phyloP scores from a whole-genome alignment of 30 jellyfish, hydroid and myxozoan species.

The Turritopsis rubra region DNA sequence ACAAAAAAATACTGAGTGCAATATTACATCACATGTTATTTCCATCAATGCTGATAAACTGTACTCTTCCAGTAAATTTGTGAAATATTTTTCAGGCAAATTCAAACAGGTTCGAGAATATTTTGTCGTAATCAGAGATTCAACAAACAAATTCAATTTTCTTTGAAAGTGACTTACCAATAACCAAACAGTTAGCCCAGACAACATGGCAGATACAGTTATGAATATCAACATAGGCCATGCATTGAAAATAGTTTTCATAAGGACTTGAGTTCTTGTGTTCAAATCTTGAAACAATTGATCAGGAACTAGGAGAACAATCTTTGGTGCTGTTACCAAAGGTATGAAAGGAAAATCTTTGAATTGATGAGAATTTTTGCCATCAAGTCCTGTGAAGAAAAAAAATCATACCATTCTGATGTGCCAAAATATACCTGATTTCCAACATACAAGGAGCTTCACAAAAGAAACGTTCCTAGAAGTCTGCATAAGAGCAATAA shows the following conservation, averaged over 20 bases:
- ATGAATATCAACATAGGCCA: slow-evolving; percentile 96
- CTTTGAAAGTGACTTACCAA: slow-evolving; percentile 40
- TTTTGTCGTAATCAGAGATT: not conserved
- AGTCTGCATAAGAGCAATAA: no score
- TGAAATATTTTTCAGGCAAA: no score
- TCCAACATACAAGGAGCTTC: no score
- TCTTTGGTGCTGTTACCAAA: slow-evolving; percentile 81
- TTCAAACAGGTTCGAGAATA: no score
- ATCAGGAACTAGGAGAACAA: slow-evolving; percentile 77
- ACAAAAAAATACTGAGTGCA: no score
- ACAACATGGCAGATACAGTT: slow-evolving; percentile 73
- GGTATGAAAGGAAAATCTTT: slow-evolving; percentile 84
- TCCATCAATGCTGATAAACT: no score
- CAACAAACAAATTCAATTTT: not conserved
- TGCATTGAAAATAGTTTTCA: slow-evolving; percentile 81
- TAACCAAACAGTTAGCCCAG: slow-evolving; percentile 88
- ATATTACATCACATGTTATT: no score
- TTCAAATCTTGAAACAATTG: slow-evolving; percentile 54
- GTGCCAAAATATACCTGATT: not conserved
- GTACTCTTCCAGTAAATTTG: no score
- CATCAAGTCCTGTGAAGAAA: slow-evolving; percentile 41
- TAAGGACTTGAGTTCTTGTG: slow-evolving; percentile 81
- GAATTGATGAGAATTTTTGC: slow-evolving; percentile 41
- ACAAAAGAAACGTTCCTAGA: no score
- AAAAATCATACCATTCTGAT: not conserved